Percentiles rank a stretch among this genome's conserved stretches.
phyloP scores from a whole-genome alignment of 2,797 vertebrate genomes.

The Dromococcyx pavoninus region DNA sequence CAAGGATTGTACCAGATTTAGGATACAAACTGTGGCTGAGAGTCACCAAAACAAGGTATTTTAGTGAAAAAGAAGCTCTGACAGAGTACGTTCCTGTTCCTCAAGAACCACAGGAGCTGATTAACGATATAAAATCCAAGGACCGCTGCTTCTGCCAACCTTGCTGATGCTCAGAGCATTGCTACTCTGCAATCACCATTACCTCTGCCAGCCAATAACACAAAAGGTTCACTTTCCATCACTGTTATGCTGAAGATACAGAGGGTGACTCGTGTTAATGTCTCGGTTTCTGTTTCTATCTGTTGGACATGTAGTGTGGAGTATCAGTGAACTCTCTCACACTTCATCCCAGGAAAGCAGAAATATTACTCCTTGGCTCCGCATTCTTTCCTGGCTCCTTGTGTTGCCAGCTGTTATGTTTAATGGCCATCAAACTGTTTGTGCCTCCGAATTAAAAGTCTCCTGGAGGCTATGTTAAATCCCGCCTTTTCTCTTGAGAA shows the following conservation, averaged over 20 bases:
- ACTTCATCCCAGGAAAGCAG: constrained; percentile 35
- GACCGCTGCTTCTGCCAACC: background rate
- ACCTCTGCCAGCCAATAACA: background rate
- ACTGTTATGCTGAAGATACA: background rate
- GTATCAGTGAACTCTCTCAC: constrained; percentile 56
- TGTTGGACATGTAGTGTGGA: background rate
- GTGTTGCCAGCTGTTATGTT: constrained; percentile 54
- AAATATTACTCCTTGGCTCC: constrained; percentile 58
- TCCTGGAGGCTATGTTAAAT: constrained; percentile 63
- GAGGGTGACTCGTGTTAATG: constrained; percentile 44
- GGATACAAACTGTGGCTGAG: background rate
- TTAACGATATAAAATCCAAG: background rate
- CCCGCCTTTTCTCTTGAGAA: constrained; percentile 57
- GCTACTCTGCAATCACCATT: fast-evolving
- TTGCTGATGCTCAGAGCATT: background rate
- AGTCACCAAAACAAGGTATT: background rate
- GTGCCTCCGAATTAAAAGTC: constrained; percentile 60
- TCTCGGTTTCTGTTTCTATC: background rate
- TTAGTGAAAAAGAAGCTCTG: background rate
- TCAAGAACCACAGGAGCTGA: background rate
- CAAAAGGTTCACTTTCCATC: constrained; percentile 56
- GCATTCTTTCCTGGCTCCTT: constrained; percentile 54
- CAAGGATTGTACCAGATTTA: background rate
- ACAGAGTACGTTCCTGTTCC: background rate
- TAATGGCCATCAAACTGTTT: constrained; percentile 67